These are phyloP conservation scores for Sorex fumeus DNA, from an alignment of 2,113 vertebrate species.

Conservation along the genomic window DNA sequence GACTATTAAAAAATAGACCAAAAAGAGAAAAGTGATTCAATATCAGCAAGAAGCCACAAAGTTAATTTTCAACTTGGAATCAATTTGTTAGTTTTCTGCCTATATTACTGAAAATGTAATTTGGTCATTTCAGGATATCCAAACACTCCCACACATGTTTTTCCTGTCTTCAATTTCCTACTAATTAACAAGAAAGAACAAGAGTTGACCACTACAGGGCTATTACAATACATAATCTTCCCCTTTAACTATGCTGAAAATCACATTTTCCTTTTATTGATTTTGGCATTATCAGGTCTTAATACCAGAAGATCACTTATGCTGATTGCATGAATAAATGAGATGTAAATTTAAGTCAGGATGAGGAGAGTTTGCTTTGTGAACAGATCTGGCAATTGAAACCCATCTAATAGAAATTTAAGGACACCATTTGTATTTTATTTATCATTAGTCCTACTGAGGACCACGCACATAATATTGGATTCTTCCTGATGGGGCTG, in stretches of 20 bases:
- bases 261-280: slow-evolving; percentile 40
- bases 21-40: not conserved
- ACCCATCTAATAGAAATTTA: slow-evolving; percentile 49
- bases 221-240: not conserved
- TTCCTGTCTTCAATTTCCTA: not conserved
- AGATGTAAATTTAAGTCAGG: slow-evolving; percentile 68
- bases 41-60: not conserved
- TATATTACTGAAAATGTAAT: not conserved
- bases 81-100: not conserved
- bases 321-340: slow-evolving; percentile 72
- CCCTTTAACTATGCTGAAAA: slow-evolving; percentile 21
- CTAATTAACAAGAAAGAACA: not conserved
- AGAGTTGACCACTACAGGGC: not conserved
- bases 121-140: slow-evolving; percentile 9
- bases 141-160: not conserved
- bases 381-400: slow-evolving; percentile 72
- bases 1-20: not conserved
- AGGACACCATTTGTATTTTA: slow-evolving; percentile 61
- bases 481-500: not conserved
- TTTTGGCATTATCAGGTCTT: slow-evolving; percentile 56
- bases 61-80: not conserved
- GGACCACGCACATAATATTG: not conserved
- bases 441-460: slow-evolving; percentile 31
- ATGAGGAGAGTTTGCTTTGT: slow-evolving; percentile 70
- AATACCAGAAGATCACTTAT: slow-evolving; percentile 67